These are phyloP conservation scores for Aix galericulata DNA, from an alignment of 2,113 vertebrate genomes.

Conservation along the genomic window DNA sequence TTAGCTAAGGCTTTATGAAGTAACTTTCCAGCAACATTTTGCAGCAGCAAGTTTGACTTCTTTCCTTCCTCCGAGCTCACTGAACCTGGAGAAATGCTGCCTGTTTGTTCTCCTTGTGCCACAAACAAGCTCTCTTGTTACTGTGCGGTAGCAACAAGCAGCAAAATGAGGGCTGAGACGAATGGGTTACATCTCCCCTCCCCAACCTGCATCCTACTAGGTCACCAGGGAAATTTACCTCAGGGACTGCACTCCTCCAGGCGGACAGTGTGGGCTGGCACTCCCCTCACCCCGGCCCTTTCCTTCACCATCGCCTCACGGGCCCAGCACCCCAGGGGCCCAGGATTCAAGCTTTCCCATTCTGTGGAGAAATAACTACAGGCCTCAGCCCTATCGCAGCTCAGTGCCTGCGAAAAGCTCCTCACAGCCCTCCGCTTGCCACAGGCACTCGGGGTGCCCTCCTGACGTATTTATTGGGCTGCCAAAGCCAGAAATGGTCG, in stretches of 20 bases:
- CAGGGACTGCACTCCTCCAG: too few relatives aligned
- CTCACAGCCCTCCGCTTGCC: neutral
- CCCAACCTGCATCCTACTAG: neutral
- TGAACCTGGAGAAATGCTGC: neutral
- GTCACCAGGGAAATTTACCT: neutral
- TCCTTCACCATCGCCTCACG: too few relatives aligned
- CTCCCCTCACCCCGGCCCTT: neutral
- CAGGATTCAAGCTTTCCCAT: neutral
- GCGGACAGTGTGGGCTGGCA: neutral
- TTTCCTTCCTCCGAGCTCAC: neutral
- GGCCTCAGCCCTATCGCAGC: neutral
- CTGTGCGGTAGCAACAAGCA: neutral
- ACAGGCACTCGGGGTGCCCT: conserved; percentile 24
- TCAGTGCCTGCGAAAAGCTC: neutral
- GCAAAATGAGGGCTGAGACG: neutral
- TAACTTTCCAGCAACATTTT: neutral
- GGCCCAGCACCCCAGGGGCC: too few relatives aligned
- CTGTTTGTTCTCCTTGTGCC: neutral
- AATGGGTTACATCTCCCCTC: neutral
- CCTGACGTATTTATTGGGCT: conserved; percentile 31
- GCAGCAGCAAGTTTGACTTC: neutral
- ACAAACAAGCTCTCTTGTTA: neutral
- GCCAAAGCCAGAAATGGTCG: conserved; percentile 1
- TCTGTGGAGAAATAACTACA: conserved; percentile 10
- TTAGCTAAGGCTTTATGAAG: neutral